Percentiles rank a stretch among this genome's conserved stretches.
These are phyloP conservation scores for Latrodectus hesperus DNA, from an alignment of 2,888 invertebrate species.

Conservation along the genomic window DNA sequence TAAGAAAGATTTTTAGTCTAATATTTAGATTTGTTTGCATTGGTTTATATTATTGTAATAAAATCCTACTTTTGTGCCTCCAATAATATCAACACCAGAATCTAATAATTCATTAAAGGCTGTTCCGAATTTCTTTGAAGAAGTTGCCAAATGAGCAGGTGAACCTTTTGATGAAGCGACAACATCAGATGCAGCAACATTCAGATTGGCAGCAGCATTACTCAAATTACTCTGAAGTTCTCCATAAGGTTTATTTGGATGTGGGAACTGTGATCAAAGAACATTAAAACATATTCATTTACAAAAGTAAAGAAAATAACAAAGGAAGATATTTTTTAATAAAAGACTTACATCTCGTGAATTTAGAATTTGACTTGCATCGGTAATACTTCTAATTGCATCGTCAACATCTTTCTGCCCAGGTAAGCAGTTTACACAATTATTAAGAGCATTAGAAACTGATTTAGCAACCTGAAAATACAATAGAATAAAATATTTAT, in stretches of 20 bases:
- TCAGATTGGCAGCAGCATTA: slow-evolving; percentile 87
- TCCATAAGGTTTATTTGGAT: slow-evolving; percentile 81
- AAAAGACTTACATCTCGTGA: slow-evolving; percentile 47
- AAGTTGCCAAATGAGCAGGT: slow-evolving; percentile 82
- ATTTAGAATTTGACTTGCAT: slow-evolving; percentile 79
- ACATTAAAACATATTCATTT: not conserved
- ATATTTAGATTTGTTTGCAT: not conserved
- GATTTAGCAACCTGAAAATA: slow-evolving; percentile 76
- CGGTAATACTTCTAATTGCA: slow-evolving; percentile 87
- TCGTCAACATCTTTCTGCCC: slow-evolving; percentile 95
- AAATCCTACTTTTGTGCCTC: slow-evolving; percentile 80
- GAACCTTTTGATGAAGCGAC: slow-evolving; percentile 83
- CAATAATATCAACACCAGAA: slow-evolving; percentile 89
- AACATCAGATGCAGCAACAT: slow-evolving; percentile 88
- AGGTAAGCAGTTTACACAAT: slow-evolving; percentile 88
- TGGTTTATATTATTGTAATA: not conserved
- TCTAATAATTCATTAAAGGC: slow-evolving; percentile 86
- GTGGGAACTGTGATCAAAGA: slow-evolving; percentile 80
- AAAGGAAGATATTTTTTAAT: not conserved
- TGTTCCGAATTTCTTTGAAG: slow-evolving; percentile 84
- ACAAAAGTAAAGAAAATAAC: not conserved
- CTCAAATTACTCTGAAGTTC: slow-evolving; percentile 90
- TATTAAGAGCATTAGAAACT: slow-evolving; percentile 79
- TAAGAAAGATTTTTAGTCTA: not conserved
- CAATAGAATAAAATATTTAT: not conserved